These are phyloP conservation scores for Andrena bicolor DNA, from an alignment of 2,888 invertebrate genomes.

Conservation along the genomic window DNA sequence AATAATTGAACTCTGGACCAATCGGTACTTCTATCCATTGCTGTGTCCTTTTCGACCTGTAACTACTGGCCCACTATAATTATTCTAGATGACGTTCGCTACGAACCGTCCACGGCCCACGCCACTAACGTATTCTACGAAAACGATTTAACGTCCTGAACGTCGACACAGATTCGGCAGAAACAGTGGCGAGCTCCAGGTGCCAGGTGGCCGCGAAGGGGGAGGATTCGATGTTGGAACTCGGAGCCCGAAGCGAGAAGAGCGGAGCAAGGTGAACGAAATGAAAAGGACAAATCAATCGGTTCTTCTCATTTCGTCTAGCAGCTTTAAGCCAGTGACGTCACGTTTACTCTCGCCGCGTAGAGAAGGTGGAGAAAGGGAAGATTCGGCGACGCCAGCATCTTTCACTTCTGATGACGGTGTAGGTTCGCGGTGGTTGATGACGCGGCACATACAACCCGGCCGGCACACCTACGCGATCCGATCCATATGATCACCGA, in stretches of 20 bases:
- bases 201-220: too few species aligned
- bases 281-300: slow-evolving; percentile 69
- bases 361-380: slow-evolving; percentile 76
- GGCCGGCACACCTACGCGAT: slow-evolving; percentile 5
- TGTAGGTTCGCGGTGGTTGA: slow-evolving; percentile 79
- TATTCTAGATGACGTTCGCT: too few species aligned
- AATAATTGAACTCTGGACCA: too few species aligned
- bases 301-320: slow-evolving; percentile 69
- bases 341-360: slow-evolving; percentile 80
- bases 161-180: neutral
- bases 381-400: slow-evolving; percentile 82
- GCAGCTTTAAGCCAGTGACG: slow-evolving; percentile 79
- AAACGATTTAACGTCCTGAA: too few species aligned
- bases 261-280: slow-evolving; percentile 52
- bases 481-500: slow-evolving; percentile 64
- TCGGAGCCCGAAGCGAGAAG: neutral
- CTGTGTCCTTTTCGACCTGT: too few species aligned
- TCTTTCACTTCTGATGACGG: slow-evolving; percentile 82
- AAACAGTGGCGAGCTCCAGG: neutral
- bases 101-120: too few species aligned
- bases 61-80: too few species aligned
- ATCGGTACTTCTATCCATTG: too few species aligned
- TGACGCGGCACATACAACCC: slow-evolving; percentile 75
- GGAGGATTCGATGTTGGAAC: neutral
- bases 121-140: too few species aligned